Conservation (phyloP, 2,113 vertebrate species). For the Datnioides undecimradiatus region DNA sequence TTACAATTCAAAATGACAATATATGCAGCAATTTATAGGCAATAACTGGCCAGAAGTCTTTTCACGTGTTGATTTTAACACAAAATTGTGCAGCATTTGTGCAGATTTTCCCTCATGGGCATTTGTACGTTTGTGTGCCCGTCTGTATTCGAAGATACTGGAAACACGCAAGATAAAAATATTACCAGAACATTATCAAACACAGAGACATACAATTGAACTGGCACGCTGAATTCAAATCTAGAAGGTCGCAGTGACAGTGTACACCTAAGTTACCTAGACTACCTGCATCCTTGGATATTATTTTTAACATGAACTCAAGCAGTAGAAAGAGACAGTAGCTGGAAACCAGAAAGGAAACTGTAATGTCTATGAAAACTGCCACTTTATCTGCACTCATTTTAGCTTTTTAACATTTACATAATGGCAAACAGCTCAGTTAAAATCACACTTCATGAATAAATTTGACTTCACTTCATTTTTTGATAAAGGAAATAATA, state of each 20-base stretch:
- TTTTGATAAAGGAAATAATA: slow-evolving; percentile 12
- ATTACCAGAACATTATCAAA: neutral
- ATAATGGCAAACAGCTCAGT: slow-evolving; percentile 5
- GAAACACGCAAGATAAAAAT: neutral
- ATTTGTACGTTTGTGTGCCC: neutral
- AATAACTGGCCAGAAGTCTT: neutral
- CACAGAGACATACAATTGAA: neutral
- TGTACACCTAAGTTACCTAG: neutral
- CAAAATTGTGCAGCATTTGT: neutral
- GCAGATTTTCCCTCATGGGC: neutral
- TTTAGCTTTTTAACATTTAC: neutral
- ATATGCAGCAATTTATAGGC: neutral
- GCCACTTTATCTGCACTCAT: neutral
- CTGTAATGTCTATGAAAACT: neutral
- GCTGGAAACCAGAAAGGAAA: neutral
- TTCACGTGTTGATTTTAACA: neutral
- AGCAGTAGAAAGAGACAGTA: neutral
- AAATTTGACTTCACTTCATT: neutral
- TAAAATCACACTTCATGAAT: slow-evolving; percentile 4
- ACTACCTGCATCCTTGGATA: neutral
- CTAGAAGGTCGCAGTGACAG: neutral
- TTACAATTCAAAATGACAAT: neutral
- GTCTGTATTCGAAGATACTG: neutral
- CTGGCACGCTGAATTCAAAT: neutral
- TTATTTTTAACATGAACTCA: neutral